Percentiles rank a stretch among this genome's conserved stretches.
phyloP scores from a whole-genome alignment of 2,113 vertebrate species.

The Mionectes macconnelli region DNA sequence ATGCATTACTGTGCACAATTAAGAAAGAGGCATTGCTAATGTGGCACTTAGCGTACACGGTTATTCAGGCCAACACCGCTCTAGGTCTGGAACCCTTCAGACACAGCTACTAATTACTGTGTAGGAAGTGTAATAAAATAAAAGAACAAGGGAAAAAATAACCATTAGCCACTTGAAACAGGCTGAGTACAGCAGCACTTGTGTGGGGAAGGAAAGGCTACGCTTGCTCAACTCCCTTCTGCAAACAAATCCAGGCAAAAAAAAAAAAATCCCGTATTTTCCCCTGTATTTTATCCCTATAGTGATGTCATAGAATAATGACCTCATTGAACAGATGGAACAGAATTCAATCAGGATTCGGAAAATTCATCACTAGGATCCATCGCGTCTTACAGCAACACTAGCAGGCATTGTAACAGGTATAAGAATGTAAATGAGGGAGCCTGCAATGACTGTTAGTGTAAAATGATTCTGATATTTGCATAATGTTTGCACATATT shows the following conservation, averaged over 20 bases:
- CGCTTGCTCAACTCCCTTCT: background rate
- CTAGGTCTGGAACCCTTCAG: background rate
- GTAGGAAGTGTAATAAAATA: background rate
- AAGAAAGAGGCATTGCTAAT: background rate
- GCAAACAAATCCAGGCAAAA: background rate
- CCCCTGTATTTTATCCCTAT: background rate
- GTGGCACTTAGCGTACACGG: background rate
- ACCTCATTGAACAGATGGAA: conserved; percentile 65
- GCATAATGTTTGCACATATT: conserved; percentile 57
- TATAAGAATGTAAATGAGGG: conserved; percentile 62
- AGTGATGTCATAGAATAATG: conserved; percentile 61
- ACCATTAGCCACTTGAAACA: background rate
- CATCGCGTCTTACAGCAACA: conserved; percentile 32
- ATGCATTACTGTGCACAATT: background rate
- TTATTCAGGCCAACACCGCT: background rate
- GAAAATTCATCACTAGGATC: conserved; percentile 54
- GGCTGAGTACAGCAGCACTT: background rate
- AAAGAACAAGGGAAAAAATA: background rate
- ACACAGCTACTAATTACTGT: background rate
- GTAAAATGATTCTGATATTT: conserved; percentile 57
- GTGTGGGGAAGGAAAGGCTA: background rate
- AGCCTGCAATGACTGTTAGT: background rate
- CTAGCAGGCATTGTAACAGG: conserved; percentile 62
- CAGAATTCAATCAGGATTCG: conserved; percentile 46
- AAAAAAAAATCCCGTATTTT: background rate